phyloP scores from a whole-genome alignment of 2,113 vertebrate species.

The Oryctolagus cuniculus region DNA sequence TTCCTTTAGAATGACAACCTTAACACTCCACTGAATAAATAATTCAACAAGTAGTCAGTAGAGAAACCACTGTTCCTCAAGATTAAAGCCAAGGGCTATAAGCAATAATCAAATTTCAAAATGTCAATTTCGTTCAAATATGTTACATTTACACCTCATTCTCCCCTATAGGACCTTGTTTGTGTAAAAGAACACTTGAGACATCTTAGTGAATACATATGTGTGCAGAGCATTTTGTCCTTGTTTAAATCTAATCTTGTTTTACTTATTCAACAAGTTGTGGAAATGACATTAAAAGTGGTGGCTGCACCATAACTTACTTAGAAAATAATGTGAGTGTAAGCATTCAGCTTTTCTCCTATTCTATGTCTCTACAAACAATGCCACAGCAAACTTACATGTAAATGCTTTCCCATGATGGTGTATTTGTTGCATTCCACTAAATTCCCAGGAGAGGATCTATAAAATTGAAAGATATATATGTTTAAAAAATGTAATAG shows the following conservation, averaged over 20 bases:
- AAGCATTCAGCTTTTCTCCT: neutral
- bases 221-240: neutral
- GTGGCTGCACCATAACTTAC: neutral
- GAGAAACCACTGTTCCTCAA: too few relatives aligned
- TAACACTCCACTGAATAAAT: too few relatives aligned
- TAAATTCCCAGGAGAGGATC: neutral
- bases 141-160: too few relatives aligned
- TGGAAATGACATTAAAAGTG: neutral
- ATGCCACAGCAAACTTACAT: neutral
- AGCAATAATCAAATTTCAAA: too few relatives aligned
- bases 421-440: neutral
- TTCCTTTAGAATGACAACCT: too few relatives aligned
- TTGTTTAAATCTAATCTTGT: neutral
- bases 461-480: neutral
- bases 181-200: neutral
- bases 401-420: neutral
- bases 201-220: neutral
- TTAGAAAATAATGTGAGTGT: neutral
- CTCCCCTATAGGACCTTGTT: neutral
- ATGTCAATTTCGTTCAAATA: too few relatives aligned
- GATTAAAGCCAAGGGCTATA: too few relatives aligned
- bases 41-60: too few relatives aligned
- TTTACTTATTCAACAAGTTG: conserved; percentile 24
- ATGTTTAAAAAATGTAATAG: conserved; percentile 35
- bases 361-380: neutral